Base-by-base conservation (phyloP, 2,113 vertebrate species). In the Canis aureus region DNA sequence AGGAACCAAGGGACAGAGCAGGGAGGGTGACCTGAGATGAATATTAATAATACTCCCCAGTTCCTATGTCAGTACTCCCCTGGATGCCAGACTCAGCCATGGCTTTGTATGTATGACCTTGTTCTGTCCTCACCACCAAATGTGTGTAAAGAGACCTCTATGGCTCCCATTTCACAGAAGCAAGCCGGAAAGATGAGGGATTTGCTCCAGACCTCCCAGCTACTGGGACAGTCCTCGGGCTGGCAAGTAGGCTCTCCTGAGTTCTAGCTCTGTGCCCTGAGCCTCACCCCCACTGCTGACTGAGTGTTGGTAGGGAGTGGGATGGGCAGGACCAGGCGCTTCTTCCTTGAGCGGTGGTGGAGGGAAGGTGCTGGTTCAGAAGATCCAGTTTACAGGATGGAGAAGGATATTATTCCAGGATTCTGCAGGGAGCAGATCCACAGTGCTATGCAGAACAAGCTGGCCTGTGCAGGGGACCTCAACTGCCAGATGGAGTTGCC, bases 1-100 rank as follows among this genome's bases (percentile, higher is more conserved):
- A 92, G 66, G 76, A 88, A 80, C 29, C 17, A 53, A 35, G 43
- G 25, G 57, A 27, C 55, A n/a, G 23, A 86, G 78, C 80, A 51
- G 51, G 43, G 43, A 29, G 35, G 89, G 13, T 11, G 12, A 22
- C 29, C 69, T 32, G 8, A 10, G 17, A 10, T 8, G 11, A n/a
- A 11, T 60, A 11, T 80, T n/a, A 11, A 4, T 12, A n/a, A 25
- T 20, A 49, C 22, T 0, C 2, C 25, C 20, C 53, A 13, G 29
- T 27, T 64, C 43, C 76, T 60, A 0, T 19, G 0, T 64, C 23
- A 1, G 12, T 1, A 8, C 27, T 38, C 11, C 11, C 7, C 32
- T 22, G 9, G 17, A 2, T 3, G n/a, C 71, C 32, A 17, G 43
- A 4, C 8, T 87, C 84, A 29, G 51, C 57, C 6, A 4, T 38